These are phyloP conservation scores for Allophyes oxyacanthae DNA, from an alignment of 2,888 invertebrate genomes.

Conservation along the genomic window DNA sequence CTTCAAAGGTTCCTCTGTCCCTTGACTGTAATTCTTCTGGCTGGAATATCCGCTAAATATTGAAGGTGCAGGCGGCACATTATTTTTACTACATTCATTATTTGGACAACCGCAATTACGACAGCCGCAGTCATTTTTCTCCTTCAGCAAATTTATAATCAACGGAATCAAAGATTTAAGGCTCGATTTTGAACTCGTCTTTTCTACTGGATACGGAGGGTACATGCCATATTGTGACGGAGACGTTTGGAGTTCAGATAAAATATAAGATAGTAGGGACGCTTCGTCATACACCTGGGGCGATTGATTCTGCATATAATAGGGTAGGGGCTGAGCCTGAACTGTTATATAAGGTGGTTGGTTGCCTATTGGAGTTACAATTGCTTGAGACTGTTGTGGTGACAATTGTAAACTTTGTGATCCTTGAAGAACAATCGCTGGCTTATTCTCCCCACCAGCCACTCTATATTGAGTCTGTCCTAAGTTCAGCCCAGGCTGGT, in stretches of 20 bases:
- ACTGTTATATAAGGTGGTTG: conserved; percentile 57
- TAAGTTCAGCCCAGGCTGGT: conserved; percentile 25
- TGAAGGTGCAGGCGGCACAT: conserved; percentile 47
- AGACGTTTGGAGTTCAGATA: conserved; percentile 56
- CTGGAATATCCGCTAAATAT: conserved; percentile 67
- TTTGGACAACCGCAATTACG: conserved; percentile 62
- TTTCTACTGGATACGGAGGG: conserved; percentile 46
- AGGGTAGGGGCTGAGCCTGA: conserved; percentile 55
- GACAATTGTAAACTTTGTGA: conserved; percentile 2
- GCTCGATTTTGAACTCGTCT: conserved; percentile 63
- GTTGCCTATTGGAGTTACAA: conserved; percentile 39
- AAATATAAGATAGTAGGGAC: conserved; percentile 54
- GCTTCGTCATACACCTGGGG: conserved; percentile 44
- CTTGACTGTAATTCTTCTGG: conserved; percentile 61
- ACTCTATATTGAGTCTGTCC: conserved; percentile 30
- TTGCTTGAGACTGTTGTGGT: conserved; percentile 39
- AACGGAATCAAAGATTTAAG: conserved; percentile 77
- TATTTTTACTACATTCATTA: conserved; percentile 31
- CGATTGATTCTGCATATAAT: conserved; percentile 43
- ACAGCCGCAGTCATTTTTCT: conserved; percentile 68
- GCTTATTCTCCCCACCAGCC: conserved; percentile 19
- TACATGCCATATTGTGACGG: conserved; percentile 41
- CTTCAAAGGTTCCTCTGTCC: conserved; percentile 1
- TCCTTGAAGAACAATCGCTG: conserved; percentile 16
- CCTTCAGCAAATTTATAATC: conserved; percentile 76